These are phyloP conservation scores for Dryobates pubescens DNA, from an alignment of 2,797 vertebrate species.

Conservation along the genomic window DNA sequence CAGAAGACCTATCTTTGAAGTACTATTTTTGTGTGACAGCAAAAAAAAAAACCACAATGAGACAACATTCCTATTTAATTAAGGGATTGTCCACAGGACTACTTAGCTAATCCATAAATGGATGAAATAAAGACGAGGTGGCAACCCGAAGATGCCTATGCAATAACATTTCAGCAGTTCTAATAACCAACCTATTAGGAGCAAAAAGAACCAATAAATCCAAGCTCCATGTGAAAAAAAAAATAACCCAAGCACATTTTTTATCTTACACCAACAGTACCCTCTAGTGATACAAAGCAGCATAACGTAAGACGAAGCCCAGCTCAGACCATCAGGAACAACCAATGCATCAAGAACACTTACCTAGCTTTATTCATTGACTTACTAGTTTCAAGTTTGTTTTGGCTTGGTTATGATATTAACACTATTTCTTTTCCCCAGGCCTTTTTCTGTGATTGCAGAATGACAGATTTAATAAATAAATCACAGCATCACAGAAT, in stretches of 20 bases:
- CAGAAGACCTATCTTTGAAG: background rate
- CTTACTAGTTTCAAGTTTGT: background rate
- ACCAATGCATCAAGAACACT: background rate
- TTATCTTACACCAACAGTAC: slow-evolving; percentile 53
- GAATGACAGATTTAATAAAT: background rate
- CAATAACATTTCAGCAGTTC: background rate
- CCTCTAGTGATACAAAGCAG: slow-evolving; percentile 52
- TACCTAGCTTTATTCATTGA: background rate
- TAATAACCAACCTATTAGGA: background rate
- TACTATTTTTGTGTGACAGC: background rate
- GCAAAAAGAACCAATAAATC: background rate
- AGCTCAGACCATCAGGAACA: background rate
- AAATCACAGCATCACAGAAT: no score
- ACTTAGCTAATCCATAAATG: background rate
- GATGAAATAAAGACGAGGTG: accelerated
- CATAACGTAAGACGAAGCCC: background rate
- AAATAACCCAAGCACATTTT: background rate
- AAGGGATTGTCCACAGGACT: background rate
- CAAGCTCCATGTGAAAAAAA: background rate
- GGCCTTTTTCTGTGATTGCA: background rate
- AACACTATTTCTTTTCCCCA: background rate
- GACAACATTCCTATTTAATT: background rate
- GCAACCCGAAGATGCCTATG: background rate
- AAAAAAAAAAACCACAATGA: slow-evolving; percentile 2
- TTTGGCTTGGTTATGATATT: background rate